Evolutionary conservation across 2,113 vertebrate species (phyloP), one percentile per base, ranked within the genome.

Genomic region (Protobothrops flavoviridis): DNA sequence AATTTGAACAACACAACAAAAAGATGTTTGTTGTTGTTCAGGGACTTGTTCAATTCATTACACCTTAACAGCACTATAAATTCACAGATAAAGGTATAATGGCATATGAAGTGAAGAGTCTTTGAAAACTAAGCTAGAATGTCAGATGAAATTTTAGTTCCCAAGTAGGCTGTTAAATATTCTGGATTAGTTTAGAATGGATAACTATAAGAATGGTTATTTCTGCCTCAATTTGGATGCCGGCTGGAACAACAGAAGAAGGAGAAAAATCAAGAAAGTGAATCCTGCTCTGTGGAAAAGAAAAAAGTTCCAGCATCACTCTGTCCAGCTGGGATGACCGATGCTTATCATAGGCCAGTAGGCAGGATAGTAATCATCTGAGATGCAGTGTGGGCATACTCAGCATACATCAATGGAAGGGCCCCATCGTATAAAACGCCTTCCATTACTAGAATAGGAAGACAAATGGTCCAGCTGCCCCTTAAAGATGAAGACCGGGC

Each of bases 31-130:
- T 96, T 95, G 93, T 97, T 96, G 94, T 94, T 95, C 94, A 94
- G 96, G 95, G 95, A 95, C 89, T 97, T 93, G 93, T 96, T 96
- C 94, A 91, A 94, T 92, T 96, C 94, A 95, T 96, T 97, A 97
- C 96, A 11, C 93, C 91, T 52, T 95, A 95, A 95, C 89, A 94
- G 50, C 91, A 85, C 88, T 94, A 95, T 94, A 94, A 96, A 96
- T 29, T 94, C 90, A 90, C 26, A 89, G 94, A 97, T 95, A 92
- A 95, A 96, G 95, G 93, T 96, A 96, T 95, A 95, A 95, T 92
- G 95, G 95, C 96, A 95, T 93, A 96, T 61, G 93, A 95, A 96
- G 93, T 91, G 96, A 94, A 69, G 50, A 94, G 92, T 96, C 95
- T 97, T 96, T 96, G 95, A 93, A 96, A 96, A 94, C 95, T 96